Evolutionary conservation across 2,888 invertebrate species (phyloP), one percentile per base, ranked within the genome.

Genomic region (Mermis nigrescens): DNA sequence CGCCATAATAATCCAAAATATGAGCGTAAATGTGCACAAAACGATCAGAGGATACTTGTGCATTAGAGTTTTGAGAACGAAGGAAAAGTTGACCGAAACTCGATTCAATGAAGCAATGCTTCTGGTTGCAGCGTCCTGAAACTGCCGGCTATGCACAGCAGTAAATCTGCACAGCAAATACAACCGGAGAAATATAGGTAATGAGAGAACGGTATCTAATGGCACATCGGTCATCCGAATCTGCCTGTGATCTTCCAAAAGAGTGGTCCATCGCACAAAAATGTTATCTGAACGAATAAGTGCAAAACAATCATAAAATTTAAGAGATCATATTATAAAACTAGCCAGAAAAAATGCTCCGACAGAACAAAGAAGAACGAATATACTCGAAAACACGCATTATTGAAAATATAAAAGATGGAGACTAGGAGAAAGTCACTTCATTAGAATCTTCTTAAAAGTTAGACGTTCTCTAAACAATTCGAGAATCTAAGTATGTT

Each of bases 161-260:
- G 99, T 98, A 72, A 98, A 95, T 72, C 98, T 84, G 80, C 94
- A 95, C 78, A 98, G 94, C 75, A 99, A 83, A 80, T 98, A 98
- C 72, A 98, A 84, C 73, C 98, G 83, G 77, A 95, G 84, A 82
- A 98, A 99, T 98, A 99, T 99, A 72, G 98, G 95, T 77, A 98
- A 80, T 70, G 95, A 94, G 69, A 98, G 82, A 67, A 94, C 85
- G 70, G 95, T 91, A 77, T 98, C 98, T 73, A 92, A 86, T 61
- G 92, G 90, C 70, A 92, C 90, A 77, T 80, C 78, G 79, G 68
- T 67, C 27, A 27, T 12, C 24, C 28, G n/a, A 24, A 27, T 45
- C 12, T 7, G n/a, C 45, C 57, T 22, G 57, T 57, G 27, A 28
- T 57, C 38, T n/a, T 26, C 27, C 24, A 46, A 3, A 7, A 57